Percentiles rank a stretch among this genome's conserved stretches.
phyloP scores from a whole-genome alignment of 2,113 vertebrate genomes.

The Coracopsis vasa region DNA sequence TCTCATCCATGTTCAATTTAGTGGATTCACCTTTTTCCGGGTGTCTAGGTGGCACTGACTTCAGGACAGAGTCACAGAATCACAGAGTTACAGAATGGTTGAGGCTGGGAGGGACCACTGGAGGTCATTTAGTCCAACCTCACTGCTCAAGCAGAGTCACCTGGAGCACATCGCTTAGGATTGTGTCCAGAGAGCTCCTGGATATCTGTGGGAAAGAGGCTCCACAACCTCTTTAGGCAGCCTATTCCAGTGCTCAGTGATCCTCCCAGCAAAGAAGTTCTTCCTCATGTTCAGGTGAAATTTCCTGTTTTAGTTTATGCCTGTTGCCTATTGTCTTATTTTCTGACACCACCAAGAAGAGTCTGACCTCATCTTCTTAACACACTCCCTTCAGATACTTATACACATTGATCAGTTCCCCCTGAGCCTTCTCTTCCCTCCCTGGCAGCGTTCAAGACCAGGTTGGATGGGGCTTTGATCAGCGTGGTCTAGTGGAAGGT shows the following conservation, averaged over 20 bases:
- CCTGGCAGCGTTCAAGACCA: background rate
- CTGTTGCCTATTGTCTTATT: background rate
- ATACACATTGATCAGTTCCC: background rate
- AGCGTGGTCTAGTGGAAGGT: too few species aligned
- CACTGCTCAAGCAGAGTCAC: background rate
- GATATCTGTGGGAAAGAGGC: background rate
- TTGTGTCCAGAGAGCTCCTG: background rate
- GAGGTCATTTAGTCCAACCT: background rate
- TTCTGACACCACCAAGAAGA: background rate
- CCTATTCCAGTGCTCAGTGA: background rate
- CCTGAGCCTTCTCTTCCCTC: background rate
- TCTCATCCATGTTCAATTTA: accelerated
- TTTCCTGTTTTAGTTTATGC: background rate
- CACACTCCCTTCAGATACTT: background rate
- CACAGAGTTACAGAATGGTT: background rate
- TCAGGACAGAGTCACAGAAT: background rate
- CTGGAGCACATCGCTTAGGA: background rate
- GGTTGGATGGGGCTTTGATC: background rate
- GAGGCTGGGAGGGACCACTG: background rate
- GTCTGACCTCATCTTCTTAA: background rate
- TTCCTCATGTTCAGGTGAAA: background rate
- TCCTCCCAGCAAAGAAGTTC: background rate
- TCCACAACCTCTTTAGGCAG: background rate
- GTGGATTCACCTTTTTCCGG: background rate
- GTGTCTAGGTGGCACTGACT: background rate